These are phyloP conservation scores for Furcifer pardalis DNA, from an alignment of 2,797 vertebrate genomes.

Conservation along the genomic window DNA sequence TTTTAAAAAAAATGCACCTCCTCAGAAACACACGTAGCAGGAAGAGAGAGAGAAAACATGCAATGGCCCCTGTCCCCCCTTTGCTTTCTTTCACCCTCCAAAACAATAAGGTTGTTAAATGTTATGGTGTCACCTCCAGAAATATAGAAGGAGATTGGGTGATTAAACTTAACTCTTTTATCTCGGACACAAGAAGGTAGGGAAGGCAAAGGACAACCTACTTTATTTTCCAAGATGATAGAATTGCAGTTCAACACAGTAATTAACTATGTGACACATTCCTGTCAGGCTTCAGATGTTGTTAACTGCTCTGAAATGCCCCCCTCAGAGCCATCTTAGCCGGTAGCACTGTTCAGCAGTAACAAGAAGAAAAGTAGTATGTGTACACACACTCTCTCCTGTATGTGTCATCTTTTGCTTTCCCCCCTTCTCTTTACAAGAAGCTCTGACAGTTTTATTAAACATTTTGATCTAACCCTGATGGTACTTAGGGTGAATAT, in stretches of 20 bases:
- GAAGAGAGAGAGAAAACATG: not conserved
- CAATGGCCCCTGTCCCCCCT: conserved; percentile 35
- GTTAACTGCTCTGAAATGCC: conserved; percentile 46
- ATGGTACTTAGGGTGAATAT: conserved; percentile 28
- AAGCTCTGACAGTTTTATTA: not conserved
- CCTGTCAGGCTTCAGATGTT: conserved; percentile 57
- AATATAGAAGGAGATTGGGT: conserved; percentile 69
- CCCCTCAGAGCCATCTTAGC: conserved; percentile 42
- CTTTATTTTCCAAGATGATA: conserved; percentile 46
- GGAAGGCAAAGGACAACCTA: conserved; percentile 52
- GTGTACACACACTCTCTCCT: accelerated
- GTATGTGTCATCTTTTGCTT: not conserved
- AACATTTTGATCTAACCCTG: not conserved
- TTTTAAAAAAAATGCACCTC: not conserved
- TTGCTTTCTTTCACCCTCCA: not conserved
- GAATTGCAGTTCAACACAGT: conserved; percentile 57
- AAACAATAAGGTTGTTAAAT: conserved; percentile 56
- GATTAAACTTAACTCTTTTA: conserved; percentile 71
- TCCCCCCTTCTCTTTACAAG: conserved; percentile 28
- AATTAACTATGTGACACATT: conserved; percentile 69
- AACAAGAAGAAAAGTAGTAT: conserved; percentile 5
- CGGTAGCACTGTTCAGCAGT: conserved; percentile 34
- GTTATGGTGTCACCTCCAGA: conserved; percentile 59
- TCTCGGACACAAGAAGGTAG: conserved; percentile 46
- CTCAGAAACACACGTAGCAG: too few relatives aligned